Conservation (phyloP, 2,888 invertebrate species). For the Rhingia campestris region DNA sequence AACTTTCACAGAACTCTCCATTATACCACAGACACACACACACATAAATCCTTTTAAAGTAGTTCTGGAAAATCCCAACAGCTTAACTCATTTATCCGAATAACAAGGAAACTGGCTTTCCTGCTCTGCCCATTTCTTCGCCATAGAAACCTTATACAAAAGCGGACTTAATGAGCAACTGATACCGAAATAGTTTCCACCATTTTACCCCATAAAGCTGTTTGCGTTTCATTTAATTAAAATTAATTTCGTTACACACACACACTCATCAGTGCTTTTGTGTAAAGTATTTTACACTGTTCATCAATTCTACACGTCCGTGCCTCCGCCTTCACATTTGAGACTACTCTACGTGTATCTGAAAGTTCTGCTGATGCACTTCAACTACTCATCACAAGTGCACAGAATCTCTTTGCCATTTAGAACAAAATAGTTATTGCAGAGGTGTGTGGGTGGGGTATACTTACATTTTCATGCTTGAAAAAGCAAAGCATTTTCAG, state of each 20-base stretch:
- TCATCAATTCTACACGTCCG: no score
- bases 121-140: background rate
- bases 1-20: no score
- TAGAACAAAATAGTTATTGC: background rate
- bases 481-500: slow-evolving; percentile 99
- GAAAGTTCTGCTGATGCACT: slow-evolving; percentile 22
- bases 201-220: slow-evolving; percentile 1
- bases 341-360: slow-evolving; percentile 19
- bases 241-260: no score
- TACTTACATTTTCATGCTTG: slow-evolving; percentile 99
- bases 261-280: no score
- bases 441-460: slow-evolving; percentile 12
- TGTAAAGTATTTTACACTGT: no score
- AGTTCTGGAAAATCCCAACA: no score
- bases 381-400: slow-evolving; percentile 21
- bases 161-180: slow-evolving; percentile 31
- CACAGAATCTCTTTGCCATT: background rate
- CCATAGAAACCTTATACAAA: slow-evolving; percentile 16
- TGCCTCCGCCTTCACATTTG: background rate
- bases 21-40: no score
- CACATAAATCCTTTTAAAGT: no score
- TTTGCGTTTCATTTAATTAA: background rate
- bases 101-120: no score
- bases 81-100: no score
- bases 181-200: slow-evolving; percentile 35